phyloP scores from a whole-genome alignment of 2,888 invertebrate species.

The Resseliella maxima region DNA sequence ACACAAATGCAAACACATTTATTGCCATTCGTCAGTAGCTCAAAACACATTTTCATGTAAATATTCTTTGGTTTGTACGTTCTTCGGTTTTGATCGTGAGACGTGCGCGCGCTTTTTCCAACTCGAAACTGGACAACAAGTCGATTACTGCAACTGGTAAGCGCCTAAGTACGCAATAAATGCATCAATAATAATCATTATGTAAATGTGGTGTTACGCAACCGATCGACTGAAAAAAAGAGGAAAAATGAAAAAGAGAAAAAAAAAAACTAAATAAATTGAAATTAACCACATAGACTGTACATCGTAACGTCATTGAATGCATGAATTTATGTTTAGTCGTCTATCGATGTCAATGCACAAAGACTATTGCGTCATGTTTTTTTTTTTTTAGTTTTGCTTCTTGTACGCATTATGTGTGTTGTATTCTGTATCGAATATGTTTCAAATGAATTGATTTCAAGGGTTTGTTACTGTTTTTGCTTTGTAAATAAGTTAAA shows the following conservation, averaged over 20 bases:
- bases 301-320: not conserved
- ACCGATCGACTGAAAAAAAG: not conserved
- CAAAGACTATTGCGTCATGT: conserved; percentile 22
- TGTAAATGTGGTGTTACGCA: conserved; percentile 20
- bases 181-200: conserved; percentile 51
- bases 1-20: not conserved
- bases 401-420: not conserved
- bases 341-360: conserved; percentile 32
- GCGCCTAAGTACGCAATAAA: conserved; percentile 51
- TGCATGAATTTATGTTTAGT: not conserved
- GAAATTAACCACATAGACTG: conserved; percentile 22
- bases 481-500: too few species aligned
- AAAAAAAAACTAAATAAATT: not conserved
- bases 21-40: conserved; percentile 11
- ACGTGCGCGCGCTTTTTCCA: not conserved
- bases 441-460: not conserved
- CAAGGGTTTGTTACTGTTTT: not conserved
- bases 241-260: not conserved
- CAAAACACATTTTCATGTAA: not conserved
- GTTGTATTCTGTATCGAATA: not conserved
- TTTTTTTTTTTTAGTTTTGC: not conserved
- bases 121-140: not conserved
- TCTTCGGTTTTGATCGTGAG: not conserved
- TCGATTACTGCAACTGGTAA: not conserved
- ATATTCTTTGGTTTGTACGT: not conserved